Base-by-base conservation (phyloP, 2,888 invertebrate species). In the Noctua janthina region DNA sequence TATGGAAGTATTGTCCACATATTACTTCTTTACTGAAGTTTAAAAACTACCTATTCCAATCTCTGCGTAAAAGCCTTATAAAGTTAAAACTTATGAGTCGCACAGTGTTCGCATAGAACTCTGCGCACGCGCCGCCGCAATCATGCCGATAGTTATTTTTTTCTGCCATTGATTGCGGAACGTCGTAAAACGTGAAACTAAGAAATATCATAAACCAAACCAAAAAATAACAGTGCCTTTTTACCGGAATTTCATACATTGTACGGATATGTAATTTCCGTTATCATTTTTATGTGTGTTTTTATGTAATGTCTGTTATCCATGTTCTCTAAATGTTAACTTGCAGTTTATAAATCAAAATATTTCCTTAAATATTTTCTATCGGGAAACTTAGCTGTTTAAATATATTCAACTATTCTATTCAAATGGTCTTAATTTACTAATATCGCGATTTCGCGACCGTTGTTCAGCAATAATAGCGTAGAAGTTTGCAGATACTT, bases 101-200 rank as follows among this genome's bases (percentile, higher is more conserved):
- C 62, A 7, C 29, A 62, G 29, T 62, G 1, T 4, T 67, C 23
- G 68, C 77, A 49, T 35, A 76, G 29, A 66, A 75, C 66, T 73
- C 67, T 67, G 73, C 56, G 70, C 75, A 69, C 70, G 74, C 70
- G 68, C 73, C 66, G 67, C 75, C n/a, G 71, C 93, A 92, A 92
- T 92, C 84, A 87, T 92, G 84, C 81, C 83, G 81, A 86, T 87
- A 83, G 87, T 91, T 91, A 90, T 90, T 91, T 88, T 49, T 92
- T 91, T 86, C 83, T 82, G 64, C 81, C 86, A 85, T 85, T 93
- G 94, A 94, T 94, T 94, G 92, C 91, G 83, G 87, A 89, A 89
- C 89, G 91, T 93, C 93, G 92, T 94, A 93, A 94, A 92, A 89
- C 93, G 92, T 94, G 92, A 94, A 93, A 92, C 74, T 51, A 76